These are phyloP conservation scores for Stichodactyla helianthus DNA, from an alignment of 64 coral and sea anemone species.

Conservation along the genomic window DNA sequence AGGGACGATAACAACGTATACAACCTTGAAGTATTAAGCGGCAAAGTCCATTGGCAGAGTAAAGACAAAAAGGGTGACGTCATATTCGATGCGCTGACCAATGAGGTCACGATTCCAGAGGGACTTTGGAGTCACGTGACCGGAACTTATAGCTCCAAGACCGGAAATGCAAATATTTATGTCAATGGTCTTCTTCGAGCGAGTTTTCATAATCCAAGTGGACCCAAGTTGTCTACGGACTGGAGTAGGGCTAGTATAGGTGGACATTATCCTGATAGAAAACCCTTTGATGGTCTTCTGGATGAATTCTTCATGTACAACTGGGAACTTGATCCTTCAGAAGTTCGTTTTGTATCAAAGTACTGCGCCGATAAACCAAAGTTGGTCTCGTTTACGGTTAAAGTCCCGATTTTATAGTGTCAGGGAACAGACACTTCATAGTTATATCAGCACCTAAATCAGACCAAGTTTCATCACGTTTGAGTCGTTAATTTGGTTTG, in stretches of 20 bases:
- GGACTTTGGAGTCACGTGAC: conserved; percentile 91
- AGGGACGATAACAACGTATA: conserved; percentile 52
- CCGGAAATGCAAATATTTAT: conserved; percentile 84
- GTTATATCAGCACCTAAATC: too few relatives aligned
- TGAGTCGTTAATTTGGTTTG: too few relatives aligned
- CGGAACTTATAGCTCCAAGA: conserved; percentile 72
- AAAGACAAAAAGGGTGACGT: conserved; percentile 47
- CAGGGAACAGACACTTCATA: too few relatives aligned
- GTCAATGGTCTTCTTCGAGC: conserved; percentile 82
- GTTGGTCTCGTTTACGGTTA: conserved; percentile 91
- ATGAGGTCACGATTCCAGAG: conserved; percentile 81
- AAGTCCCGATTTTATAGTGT: conserved; percentile 66
- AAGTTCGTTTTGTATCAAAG: conserved; percentile 87
- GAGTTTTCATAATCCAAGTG: conserved; percentile 41
- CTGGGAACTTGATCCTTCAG: conserved; percentile 85
- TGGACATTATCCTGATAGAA: conserved; percentile 57
- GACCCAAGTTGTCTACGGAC: conserved; percentile 45
- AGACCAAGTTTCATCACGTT: too few relatives aligned
- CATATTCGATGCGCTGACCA: conserved; percentile 66
- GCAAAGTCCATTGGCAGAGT: conserved; percentile 79
- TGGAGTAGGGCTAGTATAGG: conserved; percentile 77
- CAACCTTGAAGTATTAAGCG: conserved; percentile 79
- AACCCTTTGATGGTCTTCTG: conserved; percentile 66
- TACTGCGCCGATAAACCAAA: conserved; percentile 98
- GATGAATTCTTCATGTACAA: conserved; percentile 99